Evolutionary conservation across 2,888 invertebrate genomes (phyloP).

Genomic region (Agonopterix arenella): DNA sequence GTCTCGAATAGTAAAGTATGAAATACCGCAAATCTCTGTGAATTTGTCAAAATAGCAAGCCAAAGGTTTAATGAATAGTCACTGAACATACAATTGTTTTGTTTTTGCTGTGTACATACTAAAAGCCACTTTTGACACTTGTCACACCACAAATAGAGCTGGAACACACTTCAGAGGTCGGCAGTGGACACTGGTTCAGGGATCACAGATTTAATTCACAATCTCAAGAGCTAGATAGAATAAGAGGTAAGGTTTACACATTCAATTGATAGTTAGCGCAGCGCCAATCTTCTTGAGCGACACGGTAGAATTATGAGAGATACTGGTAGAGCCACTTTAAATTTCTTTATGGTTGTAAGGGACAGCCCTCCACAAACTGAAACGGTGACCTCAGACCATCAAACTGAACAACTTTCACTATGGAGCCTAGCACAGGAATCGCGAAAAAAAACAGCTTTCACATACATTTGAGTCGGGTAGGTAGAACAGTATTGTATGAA

Average conservation of each 20-base stretch:
- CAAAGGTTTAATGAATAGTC: constrained; percentile 26
- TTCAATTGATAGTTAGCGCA: not conserved
- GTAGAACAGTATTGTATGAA: too few relatives aligned
- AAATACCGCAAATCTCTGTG: not conserved
- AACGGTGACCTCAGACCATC: too few relatives aligned
- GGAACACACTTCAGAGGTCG: constrained; percentile 74
- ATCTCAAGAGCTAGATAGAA: constrained; percentile 77
- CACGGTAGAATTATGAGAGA: too few relatives aligned
- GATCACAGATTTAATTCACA: constrained; percentile 80
- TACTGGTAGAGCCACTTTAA: too few relatives aligned
- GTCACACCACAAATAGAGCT: constrained; percentile 70
- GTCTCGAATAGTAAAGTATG: too few relatives aligned
- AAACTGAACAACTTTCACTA: too few relatives aligned
- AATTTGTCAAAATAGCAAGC: not conserved
- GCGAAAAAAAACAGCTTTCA: too few relatives aligned
- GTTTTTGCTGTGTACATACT: constrained; percentile 74
- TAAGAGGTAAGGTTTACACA: constrained; percentile 57
- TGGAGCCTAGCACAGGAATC: too few relatives aligned
- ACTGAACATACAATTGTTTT: constrained; percentile 41
- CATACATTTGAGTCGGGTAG: too few relatives aligned
- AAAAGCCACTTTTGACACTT: constrained; percentile 63
- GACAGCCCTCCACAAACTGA: too few relatives aligned
- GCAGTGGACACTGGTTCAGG: constrained; percentile 80
- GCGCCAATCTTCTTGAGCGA: not conserved
- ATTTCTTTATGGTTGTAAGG: too few relatives aligned